Conservation (phyloP, 2,888 invertebrate species). For the Agriopis aurantiaria region DNA sequence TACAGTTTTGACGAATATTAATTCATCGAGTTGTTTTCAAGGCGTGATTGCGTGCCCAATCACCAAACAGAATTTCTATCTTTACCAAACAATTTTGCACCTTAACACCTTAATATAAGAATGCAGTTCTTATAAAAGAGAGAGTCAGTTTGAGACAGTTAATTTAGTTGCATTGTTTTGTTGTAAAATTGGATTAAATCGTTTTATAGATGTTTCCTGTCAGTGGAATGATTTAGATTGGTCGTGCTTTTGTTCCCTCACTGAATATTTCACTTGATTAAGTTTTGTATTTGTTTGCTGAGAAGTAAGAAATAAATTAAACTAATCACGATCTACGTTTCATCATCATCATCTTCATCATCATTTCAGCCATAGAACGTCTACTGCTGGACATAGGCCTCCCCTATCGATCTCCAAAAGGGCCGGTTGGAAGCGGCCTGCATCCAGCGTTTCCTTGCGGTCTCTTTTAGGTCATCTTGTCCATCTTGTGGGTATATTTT, state of each 20-base stretch:
- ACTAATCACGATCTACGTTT: neutral
- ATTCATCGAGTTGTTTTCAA: constrained; percentile 78
- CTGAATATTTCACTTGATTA: constrained; percentile 10
- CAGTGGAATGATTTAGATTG: constrained; percentile 30
- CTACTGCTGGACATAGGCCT: too few relatives aligned
- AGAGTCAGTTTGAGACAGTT: constrained; percentile 23
- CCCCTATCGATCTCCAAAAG: too few relatives aligned
- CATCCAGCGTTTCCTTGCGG: too few relatives aligned
- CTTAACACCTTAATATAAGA: constrained; percentile 21
- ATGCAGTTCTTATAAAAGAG: neutral
- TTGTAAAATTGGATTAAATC: constrained; percentile 34
- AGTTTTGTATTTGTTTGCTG: neutral
- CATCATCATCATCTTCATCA: too few relatives aligned
- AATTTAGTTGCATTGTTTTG: constrained; percentile 34
- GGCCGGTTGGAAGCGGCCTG: too few relatives aligned
- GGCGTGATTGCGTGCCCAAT: constrained; percentile 79
- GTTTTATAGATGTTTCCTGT: constrained; percentile 38
- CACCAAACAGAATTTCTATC: constrained; percentile 54
- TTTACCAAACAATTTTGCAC: constrained; percentile 30
- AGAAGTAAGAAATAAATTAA: neutral
- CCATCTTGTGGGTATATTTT: too few relatives aligned
- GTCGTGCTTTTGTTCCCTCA: constrained; percentile 13
- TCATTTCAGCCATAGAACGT: too few relatives aligned
- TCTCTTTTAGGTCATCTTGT: too few relatives aligned
- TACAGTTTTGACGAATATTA: constrained; percentile 79